Evolutionary conservation across 2,797 vertebrate species (phyloP), one percentile per base, ranked within the genome.

Genomic region (Liparis tanakae): DNA sequence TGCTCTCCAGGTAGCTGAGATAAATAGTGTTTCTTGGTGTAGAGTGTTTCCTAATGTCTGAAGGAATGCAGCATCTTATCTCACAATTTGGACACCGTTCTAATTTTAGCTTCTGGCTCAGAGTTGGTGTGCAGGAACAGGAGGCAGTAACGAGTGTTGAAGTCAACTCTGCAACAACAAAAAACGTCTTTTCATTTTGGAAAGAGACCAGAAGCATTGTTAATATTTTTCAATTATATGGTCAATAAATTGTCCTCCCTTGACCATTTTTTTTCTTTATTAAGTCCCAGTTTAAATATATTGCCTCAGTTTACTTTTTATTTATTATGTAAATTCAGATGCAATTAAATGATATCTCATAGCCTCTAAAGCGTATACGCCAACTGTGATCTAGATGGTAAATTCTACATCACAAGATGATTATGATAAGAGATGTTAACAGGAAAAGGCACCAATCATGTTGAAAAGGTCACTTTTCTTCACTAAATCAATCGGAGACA

Each of bases 21-120:
- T 86, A 87, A 89, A 89, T 76, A 73, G 72, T 78, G 82, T 90
- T 91, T 91, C 86, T 90, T 80, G 70, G 76, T 87, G 79, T 67
- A 72, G 75, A 88, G 93, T 93, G 85, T 94, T 94, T 91, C 91
- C 79, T 72, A 84, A 91, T 83, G 83, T 84, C 75, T 85, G 76
- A 50, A 86, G 90, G 92, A 94, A 92, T 93, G 92, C 89, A 85
- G 86, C 82, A 81, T 90, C 93, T 93, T 91, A 89, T 94, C 88
- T 87, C 89, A 93, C 89, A 91, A 91, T 87, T 83, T 72, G 39
- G 85, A 85, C 86, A 81, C 74, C 34, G 76, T 83, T 93, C 93
- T 94, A 94, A 94, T 89, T 94, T 94, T 94, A 94, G 93, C 83
- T 73, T 57, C 76, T 90, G 82, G 91, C 90, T 92, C 88, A 84